Evolutionary conservation across 2,113 vertebrate genomes (phyloP).

Genomic region (Microtus oregoni): DNA sequence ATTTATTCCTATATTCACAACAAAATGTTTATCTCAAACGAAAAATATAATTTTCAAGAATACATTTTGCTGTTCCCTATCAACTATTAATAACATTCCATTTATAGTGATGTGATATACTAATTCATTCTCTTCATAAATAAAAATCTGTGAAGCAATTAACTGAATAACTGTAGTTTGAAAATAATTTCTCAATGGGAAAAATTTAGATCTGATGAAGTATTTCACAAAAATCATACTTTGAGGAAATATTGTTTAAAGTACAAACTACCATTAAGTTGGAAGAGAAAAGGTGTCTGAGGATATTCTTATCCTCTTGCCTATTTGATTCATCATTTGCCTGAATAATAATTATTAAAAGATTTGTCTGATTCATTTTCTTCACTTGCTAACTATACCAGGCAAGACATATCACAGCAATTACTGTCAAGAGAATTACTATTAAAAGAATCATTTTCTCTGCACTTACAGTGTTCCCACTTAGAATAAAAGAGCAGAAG

Average conservation of each 20-base stretch:
- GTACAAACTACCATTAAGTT: constrained; percentile 49
- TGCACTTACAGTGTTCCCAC: constrained; percentile 63
- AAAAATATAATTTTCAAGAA: background rate
- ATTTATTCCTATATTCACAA: background rate
- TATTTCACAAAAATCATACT: constrained; percentile 7
- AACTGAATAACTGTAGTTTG: background rate
- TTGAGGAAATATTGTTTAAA: constrained; percentile 51
- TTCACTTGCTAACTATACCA: constrained; percentile 63
- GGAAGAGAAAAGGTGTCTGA: constrained; percentile 47
- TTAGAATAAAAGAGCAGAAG: constrained; percentile 60
- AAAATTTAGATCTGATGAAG: constrained; percentile 35
- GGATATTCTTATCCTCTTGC: constrained; percentile 44
- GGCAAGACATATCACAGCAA: constrained; percentile 56
- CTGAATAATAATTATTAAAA: constrained; percentile 66
- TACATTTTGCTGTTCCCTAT: background rate
- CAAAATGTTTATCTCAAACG: background rate
- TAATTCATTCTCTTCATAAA: background rate
- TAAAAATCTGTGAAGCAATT: constrained; percentile 18
- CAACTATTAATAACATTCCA: background rate
- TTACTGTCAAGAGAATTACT: constrained; percentile 76
- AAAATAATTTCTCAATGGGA: constrained; percentile 44
- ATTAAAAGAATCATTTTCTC: constrained; percentile 64
- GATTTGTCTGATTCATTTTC: constrained; percentile 62
- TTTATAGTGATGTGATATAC: constrained; percentile 17
- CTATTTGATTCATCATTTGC: constrained; percentile 62